These are phyloP conservation scores for Arothron firmamentum DNA, from an alignment of 2,113 vertebrate species.

Conservation along the genomic window DNA sequence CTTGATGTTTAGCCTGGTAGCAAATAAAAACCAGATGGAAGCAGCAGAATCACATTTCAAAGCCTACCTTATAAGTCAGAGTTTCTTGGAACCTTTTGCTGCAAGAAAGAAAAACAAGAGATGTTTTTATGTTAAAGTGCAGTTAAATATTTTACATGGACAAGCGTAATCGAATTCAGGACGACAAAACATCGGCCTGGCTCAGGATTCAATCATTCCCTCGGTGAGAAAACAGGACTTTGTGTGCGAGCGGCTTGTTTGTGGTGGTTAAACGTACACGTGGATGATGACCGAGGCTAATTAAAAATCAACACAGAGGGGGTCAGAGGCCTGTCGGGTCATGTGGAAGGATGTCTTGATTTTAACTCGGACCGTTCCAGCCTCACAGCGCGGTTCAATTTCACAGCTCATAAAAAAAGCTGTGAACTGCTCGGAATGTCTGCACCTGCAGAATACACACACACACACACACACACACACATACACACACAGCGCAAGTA, in stretches of 20 bases:
- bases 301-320: conserved; percentile 46
- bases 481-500: conserved; percentile 12
- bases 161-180: too few species aligned
- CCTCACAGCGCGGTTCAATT: conserved; percentile 34
- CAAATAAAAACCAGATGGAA: conserved; percentile 22
- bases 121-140: conserved; percentile 1
- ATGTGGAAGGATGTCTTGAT: conserved; percentile 10
- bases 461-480: neutral
- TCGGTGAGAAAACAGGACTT: conserved; percentile 3
- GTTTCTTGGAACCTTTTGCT: conserved; percentile 84
- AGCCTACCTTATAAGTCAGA: conserved; percentile 90
- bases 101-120: conserved; percentile 43
- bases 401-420: conserved; percentile 54
- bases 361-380: conserved; percentile 30
- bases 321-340: conserved; percentile 21
- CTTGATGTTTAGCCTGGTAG: conserved; percentile 17
- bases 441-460: conserved; percentile 58
- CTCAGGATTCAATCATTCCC: neutral
- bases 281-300: conserved; percentile 17
- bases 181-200: too few species aligned
- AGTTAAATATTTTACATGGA: neutral
- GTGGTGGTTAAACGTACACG: conserved; percentile 13
- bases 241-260: conserved; percentile 1
- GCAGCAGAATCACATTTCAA: conserved; percentile 14
- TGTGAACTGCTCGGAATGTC: conserved; percentile 51